Conservation (phyloP, 2,888 invertebrate genomes). For the Poecilus cupreus region DNA sequence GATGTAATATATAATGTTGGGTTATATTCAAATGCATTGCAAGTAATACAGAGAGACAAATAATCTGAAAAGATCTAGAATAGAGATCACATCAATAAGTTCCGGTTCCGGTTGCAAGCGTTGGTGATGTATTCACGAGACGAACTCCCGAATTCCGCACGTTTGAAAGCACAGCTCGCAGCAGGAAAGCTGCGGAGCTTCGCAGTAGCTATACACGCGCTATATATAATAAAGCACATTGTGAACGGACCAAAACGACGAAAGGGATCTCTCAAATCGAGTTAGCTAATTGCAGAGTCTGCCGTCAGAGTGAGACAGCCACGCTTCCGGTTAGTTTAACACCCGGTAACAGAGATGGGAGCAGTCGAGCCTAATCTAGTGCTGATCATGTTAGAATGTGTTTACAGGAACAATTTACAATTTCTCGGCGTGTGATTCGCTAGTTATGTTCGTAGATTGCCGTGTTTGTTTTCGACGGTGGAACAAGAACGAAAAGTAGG, state of each 20-base stretch:
- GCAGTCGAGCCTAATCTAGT: conserved; percentile 70
- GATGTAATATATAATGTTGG: not conserved
- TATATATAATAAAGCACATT: conserved; percentile 57
- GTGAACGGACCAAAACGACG: conserved; percentile 55
- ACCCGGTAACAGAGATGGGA: conserved; percentile 68
- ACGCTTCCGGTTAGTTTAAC: conserved; percentile 71
- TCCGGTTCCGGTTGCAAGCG: not conserved
- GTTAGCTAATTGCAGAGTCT: conserved; percentile 71
- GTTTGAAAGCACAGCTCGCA: conserved; percentile 6
- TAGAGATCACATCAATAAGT: not conserved
- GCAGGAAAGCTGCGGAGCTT: not conserved
- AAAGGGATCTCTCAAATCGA: conserved; percentile 69
- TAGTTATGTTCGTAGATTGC: conserved; percentile 67
- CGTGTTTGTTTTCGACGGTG: conserved; percentile 58
- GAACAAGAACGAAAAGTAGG: conserved; percentile 53
- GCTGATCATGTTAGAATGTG: conserved; percentile 74
- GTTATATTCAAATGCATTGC: not conserved
- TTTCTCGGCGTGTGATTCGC: conserved; percentile 70
- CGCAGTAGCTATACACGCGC: conserved; percentile 28
- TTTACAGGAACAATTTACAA: conserved; percentile 73
- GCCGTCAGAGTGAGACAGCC: conserved; percentile 57
- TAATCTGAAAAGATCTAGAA: conserved; percentile 4
- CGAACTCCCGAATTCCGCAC: conserved; percentile 23
- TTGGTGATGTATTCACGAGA: conserved; percentile 28
- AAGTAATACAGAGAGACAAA: not conserved